A percentile compares a stretch with the other conserved stretches of the same genome.
Evolutionary conservation across 1,140 invertebrate species (phyloP).

Genomic region (Heterodera schachtii): DNA sequence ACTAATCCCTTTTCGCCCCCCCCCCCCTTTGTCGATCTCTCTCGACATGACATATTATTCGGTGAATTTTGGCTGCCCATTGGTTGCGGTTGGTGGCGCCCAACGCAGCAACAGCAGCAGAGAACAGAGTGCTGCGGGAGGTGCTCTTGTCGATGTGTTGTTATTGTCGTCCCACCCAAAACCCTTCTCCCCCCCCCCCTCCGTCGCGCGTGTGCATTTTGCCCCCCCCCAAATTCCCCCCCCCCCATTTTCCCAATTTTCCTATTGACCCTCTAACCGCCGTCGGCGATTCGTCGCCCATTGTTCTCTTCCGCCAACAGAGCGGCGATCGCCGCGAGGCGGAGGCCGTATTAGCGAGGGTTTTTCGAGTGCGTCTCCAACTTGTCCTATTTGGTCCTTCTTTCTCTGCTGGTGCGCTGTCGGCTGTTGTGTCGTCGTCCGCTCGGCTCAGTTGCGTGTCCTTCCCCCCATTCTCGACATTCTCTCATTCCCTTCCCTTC

Average conservation of each 20-base stretch:
- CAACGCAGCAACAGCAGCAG: no score
- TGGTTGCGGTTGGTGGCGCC: no score
- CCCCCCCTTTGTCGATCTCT: neutral
- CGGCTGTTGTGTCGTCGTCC: neutral
- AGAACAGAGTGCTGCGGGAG: no score
- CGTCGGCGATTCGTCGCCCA: neutral
- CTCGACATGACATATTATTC: no score
- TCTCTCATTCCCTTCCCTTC: neutral
- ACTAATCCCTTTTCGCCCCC: neutral
- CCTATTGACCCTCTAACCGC: neutral
- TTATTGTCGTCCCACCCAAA: neutral
- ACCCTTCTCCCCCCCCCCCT: neutral
- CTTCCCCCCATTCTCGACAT: neutral
- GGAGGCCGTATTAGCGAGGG: no score
- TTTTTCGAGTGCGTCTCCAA: neutral
- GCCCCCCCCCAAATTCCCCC: neutral
- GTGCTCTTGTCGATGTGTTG: no score
- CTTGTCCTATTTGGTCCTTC: neutral
- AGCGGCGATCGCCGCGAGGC: neutral
- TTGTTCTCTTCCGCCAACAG: neutral
- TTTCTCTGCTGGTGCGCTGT: neutral
- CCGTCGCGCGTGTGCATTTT: conserved; percentile 11
- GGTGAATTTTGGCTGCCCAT: no score
- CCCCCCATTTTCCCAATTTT: neutral
- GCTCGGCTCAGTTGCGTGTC: neutral